Conservation (phyloP, 1,140 invertebrate species). For the Zaprionus nigranus region DNA sequence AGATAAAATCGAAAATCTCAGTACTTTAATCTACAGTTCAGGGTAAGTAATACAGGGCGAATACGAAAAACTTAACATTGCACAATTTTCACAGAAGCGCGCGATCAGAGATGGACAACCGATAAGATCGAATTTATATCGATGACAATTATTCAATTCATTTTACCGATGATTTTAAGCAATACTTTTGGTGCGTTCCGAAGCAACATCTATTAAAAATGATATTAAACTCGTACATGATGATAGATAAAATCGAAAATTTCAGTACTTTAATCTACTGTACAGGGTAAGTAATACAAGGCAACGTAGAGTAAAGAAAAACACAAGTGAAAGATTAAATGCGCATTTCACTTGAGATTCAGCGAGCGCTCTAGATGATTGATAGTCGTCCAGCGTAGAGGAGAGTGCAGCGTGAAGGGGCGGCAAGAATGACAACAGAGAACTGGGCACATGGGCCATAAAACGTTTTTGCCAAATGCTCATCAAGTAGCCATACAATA, state of each 20-base stretch:
- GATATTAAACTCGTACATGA: neutral
- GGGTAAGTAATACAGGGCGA: neutral
- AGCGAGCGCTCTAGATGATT: slow-evolving; percentile 44
- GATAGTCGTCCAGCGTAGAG: slow-evolving; percentile 17
- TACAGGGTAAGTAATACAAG: neutral
- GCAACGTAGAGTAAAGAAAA: neutral
- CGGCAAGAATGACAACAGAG: slow-evolving; percentile 36
- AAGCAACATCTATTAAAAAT: neutral
- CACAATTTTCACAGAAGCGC: no score
- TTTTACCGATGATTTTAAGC: no score
- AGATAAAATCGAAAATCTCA: neutral
- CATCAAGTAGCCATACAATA: slow-evolving; percentile 77
- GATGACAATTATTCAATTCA: no score
- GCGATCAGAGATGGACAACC: no score
- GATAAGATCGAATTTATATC: no score
- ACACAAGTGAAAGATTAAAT: slow-evolving; percentile 53
- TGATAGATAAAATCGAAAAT: neutral
- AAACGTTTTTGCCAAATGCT: slow-evolving; percentile 73
- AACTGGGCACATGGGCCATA: slow-evolving; percentile 55
- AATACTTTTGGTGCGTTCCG: no score
- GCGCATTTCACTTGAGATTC: slow-evolving; percentile 47
- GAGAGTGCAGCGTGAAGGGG: no score
- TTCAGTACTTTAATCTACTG: neutral
- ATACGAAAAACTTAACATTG: no score
- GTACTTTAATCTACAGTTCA: neutral